A percentile compares a stretch with the other conserved stretches of the same genome.
phyloP scores from a whole-genome alignment of 2,113 vertebrate genomes.

The Dasyurus viverrinus region DNA sequence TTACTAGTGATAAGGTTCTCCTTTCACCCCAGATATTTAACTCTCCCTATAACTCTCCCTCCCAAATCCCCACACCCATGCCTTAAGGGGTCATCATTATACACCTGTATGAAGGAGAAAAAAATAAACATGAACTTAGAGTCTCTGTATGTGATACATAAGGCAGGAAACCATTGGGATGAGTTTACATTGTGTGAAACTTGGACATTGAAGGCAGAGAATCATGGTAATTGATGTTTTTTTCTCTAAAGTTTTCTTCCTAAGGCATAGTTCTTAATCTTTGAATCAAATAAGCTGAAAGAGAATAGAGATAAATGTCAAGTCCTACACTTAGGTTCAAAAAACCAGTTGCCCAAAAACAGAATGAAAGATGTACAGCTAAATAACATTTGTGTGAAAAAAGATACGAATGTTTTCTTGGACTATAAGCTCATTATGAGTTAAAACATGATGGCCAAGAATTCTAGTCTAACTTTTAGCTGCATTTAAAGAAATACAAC shows the following conservation, averaged over 20 bases:
- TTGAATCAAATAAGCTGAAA: background rate
- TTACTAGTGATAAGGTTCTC: background rate
- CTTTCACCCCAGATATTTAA: background rate
- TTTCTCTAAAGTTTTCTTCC: background rate
- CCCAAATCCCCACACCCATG: background rate
- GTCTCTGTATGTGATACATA: background rate
- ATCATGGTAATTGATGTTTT: background rate
- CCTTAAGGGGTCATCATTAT: background rate
- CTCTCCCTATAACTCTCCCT: background rate
- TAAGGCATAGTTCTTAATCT: background rate
- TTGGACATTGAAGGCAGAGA: background rate
- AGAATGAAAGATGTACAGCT: background rate
- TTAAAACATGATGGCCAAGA: background rate
- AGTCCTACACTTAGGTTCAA: background rate
- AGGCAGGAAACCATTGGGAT: background rate
- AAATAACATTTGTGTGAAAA: background rate
- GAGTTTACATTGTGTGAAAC: background rate
- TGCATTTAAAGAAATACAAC: background rate
- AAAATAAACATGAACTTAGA: background rate
- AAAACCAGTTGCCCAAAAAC: background rate
- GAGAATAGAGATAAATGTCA: background rate
- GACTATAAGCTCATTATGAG: background rate
- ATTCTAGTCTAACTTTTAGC: background rate
- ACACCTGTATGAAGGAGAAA: background rate
- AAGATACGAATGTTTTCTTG: background rate